Percentiles rank a stretch among this genome's conserved stretches.
phyloP scores from a whole-genome alignment of 2,888 invertebrate species.

The Pyralis farinalis region DNA sequence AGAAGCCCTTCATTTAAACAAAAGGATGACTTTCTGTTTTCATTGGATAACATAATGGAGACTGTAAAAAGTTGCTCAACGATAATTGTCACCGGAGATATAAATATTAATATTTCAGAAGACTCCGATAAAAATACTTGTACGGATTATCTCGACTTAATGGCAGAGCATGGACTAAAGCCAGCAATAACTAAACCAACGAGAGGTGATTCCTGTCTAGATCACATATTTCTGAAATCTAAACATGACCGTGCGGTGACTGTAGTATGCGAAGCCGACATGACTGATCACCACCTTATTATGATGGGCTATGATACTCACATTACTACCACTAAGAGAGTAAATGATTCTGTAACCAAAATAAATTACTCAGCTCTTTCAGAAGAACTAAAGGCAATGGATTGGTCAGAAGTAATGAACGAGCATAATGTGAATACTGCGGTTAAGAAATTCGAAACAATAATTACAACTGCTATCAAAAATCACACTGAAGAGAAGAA shows the following conservation, averaged over 20 bases:
- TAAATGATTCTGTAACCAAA: background rate
- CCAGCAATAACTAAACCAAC: background rate
- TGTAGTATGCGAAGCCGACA: background rate
- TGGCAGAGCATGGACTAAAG: background rate
- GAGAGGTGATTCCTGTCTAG: background rate
- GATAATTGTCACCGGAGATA: background rate
- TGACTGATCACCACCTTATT: background rate
- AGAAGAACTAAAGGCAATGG: background rate
- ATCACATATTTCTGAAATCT: background rate
- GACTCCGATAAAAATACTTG: background rate
- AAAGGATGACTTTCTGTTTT: background rate
- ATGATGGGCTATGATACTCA: background rate
- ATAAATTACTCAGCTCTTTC: constrained; percentile 6
- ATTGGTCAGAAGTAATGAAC: background rate
- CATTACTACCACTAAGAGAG: background rate
- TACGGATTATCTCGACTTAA: background rate
- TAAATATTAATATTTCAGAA: background rate
- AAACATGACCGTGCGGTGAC: background rate
- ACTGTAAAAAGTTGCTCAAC: background rate
- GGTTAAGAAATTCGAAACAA: background rate
- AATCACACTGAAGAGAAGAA: background rate
- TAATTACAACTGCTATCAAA: background rate
- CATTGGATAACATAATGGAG: background rate
- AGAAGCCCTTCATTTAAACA: background rate
- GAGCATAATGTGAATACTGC: background rate